Base-by-base conservation (phyloP, 2,888 invertebrate species). In the Graphium colonna region DNA sequence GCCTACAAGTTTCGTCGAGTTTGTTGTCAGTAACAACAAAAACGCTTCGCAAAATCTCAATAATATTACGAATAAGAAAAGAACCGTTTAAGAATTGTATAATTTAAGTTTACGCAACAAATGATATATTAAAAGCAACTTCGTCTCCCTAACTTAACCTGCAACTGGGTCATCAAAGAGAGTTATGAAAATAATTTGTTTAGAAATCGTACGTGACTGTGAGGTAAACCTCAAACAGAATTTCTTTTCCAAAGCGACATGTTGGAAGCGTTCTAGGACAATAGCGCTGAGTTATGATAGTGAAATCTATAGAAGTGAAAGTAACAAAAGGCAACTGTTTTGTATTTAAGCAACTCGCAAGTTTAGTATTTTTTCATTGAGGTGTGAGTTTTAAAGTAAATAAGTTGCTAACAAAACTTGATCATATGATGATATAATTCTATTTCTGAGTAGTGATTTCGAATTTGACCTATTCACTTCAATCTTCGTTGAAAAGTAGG, bases 271-370 rank as follows among this genome's bases (percentile, higher is more conserved):
- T 42, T 42, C 17, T 28, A 13, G 16, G 31, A 36, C 33, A 50
- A 52, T 42, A 47, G 42, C 26, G 36, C n/a, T 49, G 42, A 50
- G 43, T 26, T 42, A 52, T 42, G 38, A 28, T 43, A 38, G 36
- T 38, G 47, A 18, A 36, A 47, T 52, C 52, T 40, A 52, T 42
- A 52, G 47, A 42, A 52, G 52, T 36, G 42, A 36, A 48, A 44
- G 16, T 42, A 52, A 52, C 42, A 52, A 52, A 52, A 36, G 42
- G n/a, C n/a, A n/a, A n/a, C n/a, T n/a, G n/a, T 45, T 51, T 52
- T 49, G 49, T 49, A 46, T 41, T n/a, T 15, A 52, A 45, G 51
- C 10, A 33, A 41, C 33, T 26, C 10, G 46, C 45, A 40, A 46
- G 9, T 9, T 33, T 33, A 7, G 33, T 7, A 10, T 33, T 36